Base-by-base conservation (phyloP, 2,797 vertebrate genomes). In the Sebastes diaconus region DNA sequence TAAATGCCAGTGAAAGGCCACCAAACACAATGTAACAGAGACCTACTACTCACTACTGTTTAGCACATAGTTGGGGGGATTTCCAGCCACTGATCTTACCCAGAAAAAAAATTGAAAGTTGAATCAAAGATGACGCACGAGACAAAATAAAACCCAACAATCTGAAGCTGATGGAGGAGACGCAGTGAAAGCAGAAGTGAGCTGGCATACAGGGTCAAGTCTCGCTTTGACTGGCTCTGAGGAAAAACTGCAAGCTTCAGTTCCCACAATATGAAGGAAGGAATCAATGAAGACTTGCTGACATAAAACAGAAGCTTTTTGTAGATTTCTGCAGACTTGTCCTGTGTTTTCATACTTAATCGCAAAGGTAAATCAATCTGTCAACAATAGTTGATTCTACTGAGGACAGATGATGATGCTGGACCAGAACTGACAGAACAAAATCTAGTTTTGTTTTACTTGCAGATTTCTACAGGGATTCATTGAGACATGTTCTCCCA, bases 111-210 rank as follows among this genome's bases (percentile, higher is more conserved):
- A 74, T 1, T 5, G 6, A 77, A 20, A n/a, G 68, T 36, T 36
- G 9, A 12, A 18, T 68, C 20, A 42, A 60, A 66, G 7, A 12
- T 68, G 57, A 25, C 0, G 3, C n/a, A 66, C 3, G 3, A 52
- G 3, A 50, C 29, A 13, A 9, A 63, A 46, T 27, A n/a, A 32
- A 39, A 81, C 7, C n/a, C 20, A 13, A 18, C 2, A 8, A n/a
- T 27, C 3, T 63, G 61, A 18, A 20, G 20, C 4, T 20, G 18
- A 63, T 16, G 20, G 18, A 61, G 50, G 65, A 67, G 24, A 8
- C 0, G 1, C 0, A 9, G 1, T 14, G 50, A 83, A 90, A 90
- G 84, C 80, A 85, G 88, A 89, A 85, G 78, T 65, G 32, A 68
- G 68, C 58, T 6, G 5, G 4, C 25, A 59, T 29, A 6, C 7